phyloP scores from a whole-genome alignment of 64 coral and sea anemone genomes.

The Actinia equina region DNA sequence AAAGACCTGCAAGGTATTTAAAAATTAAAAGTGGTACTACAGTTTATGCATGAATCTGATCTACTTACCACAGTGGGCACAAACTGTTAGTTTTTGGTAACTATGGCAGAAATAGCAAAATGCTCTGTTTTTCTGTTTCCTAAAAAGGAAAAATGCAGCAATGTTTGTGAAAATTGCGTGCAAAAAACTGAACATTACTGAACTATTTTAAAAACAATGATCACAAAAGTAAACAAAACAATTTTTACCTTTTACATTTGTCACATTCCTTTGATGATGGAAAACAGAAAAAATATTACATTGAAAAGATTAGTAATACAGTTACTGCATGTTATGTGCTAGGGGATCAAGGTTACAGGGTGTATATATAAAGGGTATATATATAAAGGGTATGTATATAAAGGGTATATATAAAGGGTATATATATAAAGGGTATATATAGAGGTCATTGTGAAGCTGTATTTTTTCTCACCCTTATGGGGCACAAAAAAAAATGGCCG shows the following conservation, averaged over 20 bases:
- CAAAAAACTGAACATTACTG: no score
- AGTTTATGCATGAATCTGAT: neutral
- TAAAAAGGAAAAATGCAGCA: constrained; percentile 36
- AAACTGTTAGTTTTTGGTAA: constrained; percentile 83
- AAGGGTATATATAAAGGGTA: no score
- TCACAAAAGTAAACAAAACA: neutral
- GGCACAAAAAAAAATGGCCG: no score
- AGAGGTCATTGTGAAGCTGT: no score
- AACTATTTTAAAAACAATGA: neutral
- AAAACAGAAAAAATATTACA: neutral
- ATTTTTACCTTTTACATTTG: constrained; percentile 86
- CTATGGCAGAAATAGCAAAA: constrained; percentile 94
- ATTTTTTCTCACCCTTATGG: no score
- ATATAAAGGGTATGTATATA: no score
- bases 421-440: no score
- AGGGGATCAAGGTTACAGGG: no score
- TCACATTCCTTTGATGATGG: constrained; percentile 75
- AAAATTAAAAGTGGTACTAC: neutral
- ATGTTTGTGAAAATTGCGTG: neutral
- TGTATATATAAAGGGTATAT: neutral
- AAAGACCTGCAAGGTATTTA: no score
- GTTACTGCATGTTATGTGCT: no score
- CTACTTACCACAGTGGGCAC: constrained; percentile 87
- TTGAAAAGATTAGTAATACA: neutral
- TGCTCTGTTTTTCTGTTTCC: constrained; percentile 95